Conservation (phyloP, 1,140 invertebrate genomes). For the Leptopilina clavipes region DNA sequence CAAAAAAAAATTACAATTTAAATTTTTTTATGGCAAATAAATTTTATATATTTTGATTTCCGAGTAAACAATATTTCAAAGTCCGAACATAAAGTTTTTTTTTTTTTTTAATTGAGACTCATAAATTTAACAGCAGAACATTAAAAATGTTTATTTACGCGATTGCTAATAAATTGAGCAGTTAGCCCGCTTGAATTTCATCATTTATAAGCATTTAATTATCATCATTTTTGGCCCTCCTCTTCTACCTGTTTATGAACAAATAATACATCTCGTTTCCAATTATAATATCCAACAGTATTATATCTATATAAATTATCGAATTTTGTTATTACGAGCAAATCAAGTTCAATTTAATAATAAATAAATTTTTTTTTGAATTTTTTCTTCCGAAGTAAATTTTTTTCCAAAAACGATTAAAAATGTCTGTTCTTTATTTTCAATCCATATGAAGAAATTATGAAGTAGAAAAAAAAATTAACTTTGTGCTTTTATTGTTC, state of each 20-base stretch:
- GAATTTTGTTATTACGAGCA: no score
- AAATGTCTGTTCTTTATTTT: no score
- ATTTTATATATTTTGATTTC: neutral
- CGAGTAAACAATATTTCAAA: neutral
- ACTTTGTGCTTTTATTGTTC: neutral
- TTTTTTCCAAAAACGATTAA: no score
- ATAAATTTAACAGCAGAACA: neutral
- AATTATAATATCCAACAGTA: no score
- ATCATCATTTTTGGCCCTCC: neutral
- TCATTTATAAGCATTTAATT: conserved; percentile 4
- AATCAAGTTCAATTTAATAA: no score
- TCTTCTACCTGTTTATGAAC: neutral
- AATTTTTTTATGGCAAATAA: neutral
- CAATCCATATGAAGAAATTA: no score
- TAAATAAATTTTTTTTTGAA: no score
- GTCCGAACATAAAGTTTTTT: neutral
- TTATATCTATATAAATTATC: no score
- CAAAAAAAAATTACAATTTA: neutral
- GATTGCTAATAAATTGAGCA: conserved; percentile 3
- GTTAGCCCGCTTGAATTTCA: neutral
- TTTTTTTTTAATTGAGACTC: neutral
- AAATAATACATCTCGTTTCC: neutral
- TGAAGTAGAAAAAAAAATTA: neutral
- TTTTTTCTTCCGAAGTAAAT: no score
- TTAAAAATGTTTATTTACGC: conserved; percentile 3